A percentile compares a stretch with the other conserved stretches of the same genome.
Conservation (phyloP, 2,888 invertebrate genomes). For the Halocaridina rubra region DNA sequence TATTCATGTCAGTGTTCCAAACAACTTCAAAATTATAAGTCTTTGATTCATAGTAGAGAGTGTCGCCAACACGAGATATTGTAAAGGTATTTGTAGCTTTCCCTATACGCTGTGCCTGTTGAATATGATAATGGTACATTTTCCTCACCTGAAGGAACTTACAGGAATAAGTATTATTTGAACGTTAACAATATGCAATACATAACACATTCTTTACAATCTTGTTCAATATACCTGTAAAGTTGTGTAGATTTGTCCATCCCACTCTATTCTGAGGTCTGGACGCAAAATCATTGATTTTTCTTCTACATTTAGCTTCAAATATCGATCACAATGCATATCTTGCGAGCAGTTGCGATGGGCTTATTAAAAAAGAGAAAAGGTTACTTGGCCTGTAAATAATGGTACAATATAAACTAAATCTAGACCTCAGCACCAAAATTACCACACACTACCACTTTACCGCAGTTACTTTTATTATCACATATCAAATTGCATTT, state of each 20-base stretch:
- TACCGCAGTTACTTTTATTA: too few relatives aligned
- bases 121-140: not conserved
- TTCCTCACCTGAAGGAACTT: too few relatives aligned
- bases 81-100: slow-evolving; percentile 76
- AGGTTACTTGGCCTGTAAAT: too few relatives aligned
- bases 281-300: slow-evolving; percentile 75
- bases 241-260: slow-evolving; percentile 71
- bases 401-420: too few relatives aligned
- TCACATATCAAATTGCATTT: too few relatives aligned
- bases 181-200: not conserved
- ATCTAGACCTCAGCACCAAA: too few relatives aligned
- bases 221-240: slow-evolving; percentile 66
- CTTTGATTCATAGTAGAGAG: slow-evolving; percentile 77
- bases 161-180: too few relatives aligned
- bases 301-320: slow-evolving; percentile 76
- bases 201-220: not conserved
- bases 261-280: slow-evolving; percentile 77
- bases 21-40: slow-evolving; percentile 80
- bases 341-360: slow-evolving; percentile 75
- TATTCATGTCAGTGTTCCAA: slow-evolving; percentile 76
- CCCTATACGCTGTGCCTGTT: slow-evolving; percentile 74
- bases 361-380: too few relatives aligned
- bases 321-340: slow-evolving; percentile 74
- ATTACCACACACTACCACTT: too few relatives aligned
- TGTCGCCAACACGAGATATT: slow-evolving; percentile 78